Base-by-base conservation (phyloP, 2,888 invertebrate species). In the Andrena camellia region DNA sequence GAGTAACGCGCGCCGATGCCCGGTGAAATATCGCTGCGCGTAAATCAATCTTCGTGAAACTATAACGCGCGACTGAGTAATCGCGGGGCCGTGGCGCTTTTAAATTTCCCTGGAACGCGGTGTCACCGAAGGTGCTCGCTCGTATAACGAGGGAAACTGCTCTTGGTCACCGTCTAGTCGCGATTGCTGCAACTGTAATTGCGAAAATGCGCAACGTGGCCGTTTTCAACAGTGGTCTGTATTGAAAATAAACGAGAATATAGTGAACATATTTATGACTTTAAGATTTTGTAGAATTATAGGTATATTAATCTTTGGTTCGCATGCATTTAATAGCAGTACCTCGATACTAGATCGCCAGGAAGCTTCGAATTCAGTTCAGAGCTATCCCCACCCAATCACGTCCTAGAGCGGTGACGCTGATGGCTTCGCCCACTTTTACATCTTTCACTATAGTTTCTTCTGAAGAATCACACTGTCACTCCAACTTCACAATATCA, bases 1-100 rank as follows among this genome's bases (percentile, higher is more conserved):
- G 52, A 35, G 50, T 57, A 70, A 60, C 64, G 33, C 62, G 54
- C 60, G 29, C 57, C 72, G 52, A 62, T 23, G 33, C n/a, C 10
- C 42, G 54, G 29, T 83, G 75, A 86, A 83, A 83, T 83, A 85
- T 73, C 20, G 84, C 78, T 62, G 52, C 82, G 60, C 83, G 79
- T 83, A 83, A 86, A 85, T 86, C 86, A 85, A 86, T 84, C 84
- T 63, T 62, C 57, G 75, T 66, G 57, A 26, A 64, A 60, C 72
- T 72, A 59, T 81, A 78, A 85, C 78, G 69, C 59, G 66, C 52
- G 68, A 42, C 71, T 62, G 79, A 80, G 69, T 75, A 75, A 69
- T 80, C 76, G 64, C 33, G 57, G 52, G 10, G 31, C 33, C 26
- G 68, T 33, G 48, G 26, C 70, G 64, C 54, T 71, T 42, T 42